Evolutionary conservation across 1,140 invertebrate species (phyloP).

Genomic region (Dryas iulia): DNA sequence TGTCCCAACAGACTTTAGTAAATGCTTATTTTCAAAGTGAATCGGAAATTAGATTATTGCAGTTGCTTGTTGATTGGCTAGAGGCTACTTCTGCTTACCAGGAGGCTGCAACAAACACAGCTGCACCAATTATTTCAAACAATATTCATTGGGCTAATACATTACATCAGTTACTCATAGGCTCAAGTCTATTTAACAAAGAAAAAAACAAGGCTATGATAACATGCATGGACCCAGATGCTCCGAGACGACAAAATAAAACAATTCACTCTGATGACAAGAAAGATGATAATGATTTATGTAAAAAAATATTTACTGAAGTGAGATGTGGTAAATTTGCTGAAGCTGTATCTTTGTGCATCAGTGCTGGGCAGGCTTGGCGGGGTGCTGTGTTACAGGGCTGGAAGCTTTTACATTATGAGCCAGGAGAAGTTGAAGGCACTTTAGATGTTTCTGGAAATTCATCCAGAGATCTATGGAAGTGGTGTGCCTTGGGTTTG

Average conservation of each 20-base stretch:
- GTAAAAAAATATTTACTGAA: constrained; percentile 85
- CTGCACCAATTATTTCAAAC: constrained; percentile 85
- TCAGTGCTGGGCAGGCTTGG: constrained; percentile 93
- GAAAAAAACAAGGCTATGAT: constrained; percentile 79
- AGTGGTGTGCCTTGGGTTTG: constrained; percentile 89
- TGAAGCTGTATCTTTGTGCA: constrained; percentile 91
- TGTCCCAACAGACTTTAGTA: constrained; percentile 71
- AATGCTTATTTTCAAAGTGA: constrained; percentile 79
- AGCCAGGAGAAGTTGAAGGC: constrained; percentile 75
- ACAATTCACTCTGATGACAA: constrained; percentile 93
- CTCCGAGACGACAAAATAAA: constrained; percentile 88
- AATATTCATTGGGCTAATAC: constrained; percentile 95
- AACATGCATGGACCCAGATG: constrained; percentile 95
- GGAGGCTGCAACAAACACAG: constrained; percentile 82
- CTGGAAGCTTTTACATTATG: constrained; percentile 85
- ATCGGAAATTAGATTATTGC: constrained; percentile 86
- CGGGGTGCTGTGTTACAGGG: constrained; percentile 93
- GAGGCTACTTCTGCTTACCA: constrained; percentile 90
- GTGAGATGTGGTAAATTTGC: constrained; percentile 92
- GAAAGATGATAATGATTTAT: constrained; percentile 92
- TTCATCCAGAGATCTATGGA: constrained; percentile 94
- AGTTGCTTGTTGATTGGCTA: constrained; percentile 95
- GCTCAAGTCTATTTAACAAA: constrained; percentile 75
- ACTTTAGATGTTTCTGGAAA: constrained; percentile 88
- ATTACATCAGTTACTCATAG: constrained; percentile 87